Conservation (phyloP, 2,113 vertebrate genomes). For the Todiramphus chloris region DNA sequence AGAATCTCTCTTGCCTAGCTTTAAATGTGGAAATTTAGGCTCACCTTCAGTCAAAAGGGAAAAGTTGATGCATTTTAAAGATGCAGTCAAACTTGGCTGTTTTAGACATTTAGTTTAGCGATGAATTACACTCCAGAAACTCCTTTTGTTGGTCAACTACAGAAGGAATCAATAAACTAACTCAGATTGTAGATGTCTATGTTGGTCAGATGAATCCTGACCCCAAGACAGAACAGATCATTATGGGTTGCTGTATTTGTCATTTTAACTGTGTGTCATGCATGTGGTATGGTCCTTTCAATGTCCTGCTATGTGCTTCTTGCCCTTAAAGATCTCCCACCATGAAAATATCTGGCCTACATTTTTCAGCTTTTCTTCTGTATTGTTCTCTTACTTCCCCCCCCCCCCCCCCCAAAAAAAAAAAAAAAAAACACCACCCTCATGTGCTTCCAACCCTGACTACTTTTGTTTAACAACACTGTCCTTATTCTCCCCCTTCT, state of each 20-base stretch:
- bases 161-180: not conserved
- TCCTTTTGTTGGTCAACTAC: not conserved
- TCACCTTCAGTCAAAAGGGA: not conserved
- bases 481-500: not conserved
- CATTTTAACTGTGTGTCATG: not conserved
- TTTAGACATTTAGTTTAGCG: not conserved
- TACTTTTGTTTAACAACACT: not conserved
- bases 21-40: not conserved
- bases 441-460: not conserved
- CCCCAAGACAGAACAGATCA: not conserved
- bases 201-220: not conserved
- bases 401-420: no score
- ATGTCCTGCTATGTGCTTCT: not conserved
- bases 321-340: not conserved
- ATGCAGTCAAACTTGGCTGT: not conserved
- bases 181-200: not conserved
- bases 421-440: not conserved
- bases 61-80: not conserved
- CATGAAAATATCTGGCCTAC: not conserved
- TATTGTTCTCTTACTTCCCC: not conserved
- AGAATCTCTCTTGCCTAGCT: not conserved
- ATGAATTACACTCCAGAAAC: not conserved
- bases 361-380: not conserved
- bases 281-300: not conserved
- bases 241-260: not conserved